A percentile compares a stretch with the other conserved stretches of the same genome.
phyloP scores from a whole-genome alignment of 2,113 vertebrate genomes.

The Ptyas mucosa region DNA sequence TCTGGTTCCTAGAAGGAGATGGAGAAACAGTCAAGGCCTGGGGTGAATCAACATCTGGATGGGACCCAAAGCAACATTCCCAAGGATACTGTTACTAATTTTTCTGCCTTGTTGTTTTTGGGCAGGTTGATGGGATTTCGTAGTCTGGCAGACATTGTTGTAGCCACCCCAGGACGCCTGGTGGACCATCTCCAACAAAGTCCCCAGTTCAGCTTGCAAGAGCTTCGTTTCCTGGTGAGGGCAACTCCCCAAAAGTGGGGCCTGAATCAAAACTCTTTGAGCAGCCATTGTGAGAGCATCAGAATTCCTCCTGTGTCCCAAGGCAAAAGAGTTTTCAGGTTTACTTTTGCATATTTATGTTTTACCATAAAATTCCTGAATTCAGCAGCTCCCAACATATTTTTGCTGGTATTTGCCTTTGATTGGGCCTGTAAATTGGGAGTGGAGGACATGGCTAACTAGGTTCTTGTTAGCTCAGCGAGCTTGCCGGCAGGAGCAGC shows the following conservation, averaged over 20 bases:
- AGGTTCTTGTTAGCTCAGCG: neutral
- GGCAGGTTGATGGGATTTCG: constrained; percentile 66
- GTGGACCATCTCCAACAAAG: constrained; percentile 92
- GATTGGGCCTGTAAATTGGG: neutral
- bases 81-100: neutral
- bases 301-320: neutral
- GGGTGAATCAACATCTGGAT: neutral
- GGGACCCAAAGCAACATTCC: neutral
- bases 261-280: neutral
- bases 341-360: neutral
- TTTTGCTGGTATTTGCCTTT: neutral
- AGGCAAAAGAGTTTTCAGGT: neutral
- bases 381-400: neutral
- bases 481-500: no score
- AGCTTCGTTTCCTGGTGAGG: constrained; percentile 90
- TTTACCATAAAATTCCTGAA: neutral
- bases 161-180: constrained; percentile 91
- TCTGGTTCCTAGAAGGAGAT: neutral
- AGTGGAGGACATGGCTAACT: neutral
- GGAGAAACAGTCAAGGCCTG: neutral
- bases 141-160: constrained; percentile 88
- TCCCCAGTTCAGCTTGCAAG: constrained; percentile 77
- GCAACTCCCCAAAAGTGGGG: neutral
- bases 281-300: neutral
- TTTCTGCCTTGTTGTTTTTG: neutral